Percentiles rank a stretch among this genome's conserved stretches.
Evolutionary conservation across 2,113 vertebrate species (phyloP).

Genomic region (Hippolais icterina): DNA sequence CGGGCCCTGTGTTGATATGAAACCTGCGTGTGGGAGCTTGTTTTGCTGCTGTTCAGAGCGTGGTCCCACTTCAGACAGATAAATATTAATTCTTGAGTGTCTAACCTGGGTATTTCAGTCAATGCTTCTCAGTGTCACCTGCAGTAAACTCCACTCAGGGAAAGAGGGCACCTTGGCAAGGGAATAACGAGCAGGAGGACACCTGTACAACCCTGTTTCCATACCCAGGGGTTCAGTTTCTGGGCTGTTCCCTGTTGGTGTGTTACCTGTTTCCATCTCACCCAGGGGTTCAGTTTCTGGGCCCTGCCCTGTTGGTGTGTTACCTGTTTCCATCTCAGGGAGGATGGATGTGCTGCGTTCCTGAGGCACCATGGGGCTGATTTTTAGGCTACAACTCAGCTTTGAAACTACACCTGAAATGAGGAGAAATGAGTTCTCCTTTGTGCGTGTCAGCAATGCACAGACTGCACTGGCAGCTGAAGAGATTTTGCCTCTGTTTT

Average conservation of each 20-base stretch:
- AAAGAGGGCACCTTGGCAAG: not conserved
- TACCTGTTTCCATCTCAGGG: not conserved
- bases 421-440: not conserved
- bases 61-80: not conserved
- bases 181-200: rapidly evolving
- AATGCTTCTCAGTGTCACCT: not conserved
- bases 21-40: not conserved
- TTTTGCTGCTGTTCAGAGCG: not conserved
- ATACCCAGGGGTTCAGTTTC: not conserved
- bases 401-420: not conserved
- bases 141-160: rapidly evolving
- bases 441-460: rapidly evolving
- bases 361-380: not conserved
- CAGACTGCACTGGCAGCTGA: not conserved
- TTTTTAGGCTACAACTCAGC: not conserved
- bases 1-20: not conserved
- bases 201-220: rapidly evolving
- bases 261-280: rapidly evolving
- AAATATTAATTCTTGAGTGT: not conserved
- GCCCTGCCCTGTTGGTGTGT: not conserved
- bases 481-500: not conserved
- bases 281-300: not conserved
- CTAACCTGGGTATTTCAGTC: not conserved
- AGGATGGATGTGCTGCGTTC: not conserved
- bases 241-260: not conserved